phyloP scores from a whole-genome alignment of 2,888 invertebrate genomes.

The Dugesia japonica region DNA sequence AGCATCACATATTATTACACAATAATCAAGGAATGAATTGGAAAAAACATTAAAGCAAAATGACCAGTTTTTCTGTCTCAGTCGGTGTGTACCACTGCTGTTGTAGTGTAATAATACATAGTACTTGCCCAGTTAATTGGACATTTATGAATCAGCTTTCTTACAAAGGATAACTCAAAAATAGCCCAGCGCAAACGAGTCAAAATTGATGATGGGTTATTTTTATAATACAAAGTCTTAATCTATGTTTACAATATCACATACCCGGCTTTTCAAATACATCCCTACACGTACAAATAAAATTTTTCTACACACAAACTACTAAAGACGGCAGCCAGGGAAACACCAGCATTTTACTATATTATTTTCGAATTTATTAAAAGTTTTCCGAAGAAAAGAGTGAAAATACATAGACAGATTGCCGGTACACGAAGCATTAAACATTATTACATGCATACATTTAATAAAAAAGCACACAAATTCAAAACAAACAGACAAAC shows the following conservation, averaged over 20 bases:
- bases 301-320: neutral
- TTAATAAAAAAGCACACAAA: slow-evolving; percentile 20
- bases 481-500: slow-evolving; percentile 9
- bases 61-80: slow-evolving; percentile 16
- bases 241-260: slow-evolving; percentile 20
- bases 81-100: slow-evolving; percentile 20
- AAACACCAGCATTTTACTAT: slow-evolving; percentile 8
- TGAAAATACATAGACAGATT: slow-evolving; percentile 20
- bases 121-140: slow-evolving; percentile 20
- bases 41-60: slow-evolving; percentile 13
- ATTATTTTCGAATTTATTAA: neutral
- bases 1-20: neutral
- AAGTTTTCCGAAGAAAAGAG: slow-evolving; percentile 10
- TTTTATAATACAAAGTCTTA: slow-evolving; percentile 20
- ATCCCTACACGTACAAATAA: slow-evolving; percentile 5
- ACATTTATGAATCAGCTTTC: slow-evolving; percentile 16
- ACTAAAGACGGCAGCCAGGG: slow-evolving; percentile 13
- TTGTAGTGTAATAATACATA: slow-evolving; percentile 16
- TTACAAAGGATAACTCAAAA: slow-evolving; percentile 13
- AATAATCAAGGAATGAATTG: slow-evolving; percentile 20
- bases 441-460: slow-evolving; percentile 15
- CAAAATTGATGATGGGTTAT: slow-evolving; percentile 14
- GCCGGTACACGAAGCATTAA: slow-evolving; percentile 10
- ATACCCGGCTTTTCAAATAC: neutral
- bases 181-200: slow-evolving; percentile 20